These are phyloP conservation scores for Esox masquinongy DNA, from an alignment of 2,797 vertebrate species.

Conservation along the genomic window DNA sequence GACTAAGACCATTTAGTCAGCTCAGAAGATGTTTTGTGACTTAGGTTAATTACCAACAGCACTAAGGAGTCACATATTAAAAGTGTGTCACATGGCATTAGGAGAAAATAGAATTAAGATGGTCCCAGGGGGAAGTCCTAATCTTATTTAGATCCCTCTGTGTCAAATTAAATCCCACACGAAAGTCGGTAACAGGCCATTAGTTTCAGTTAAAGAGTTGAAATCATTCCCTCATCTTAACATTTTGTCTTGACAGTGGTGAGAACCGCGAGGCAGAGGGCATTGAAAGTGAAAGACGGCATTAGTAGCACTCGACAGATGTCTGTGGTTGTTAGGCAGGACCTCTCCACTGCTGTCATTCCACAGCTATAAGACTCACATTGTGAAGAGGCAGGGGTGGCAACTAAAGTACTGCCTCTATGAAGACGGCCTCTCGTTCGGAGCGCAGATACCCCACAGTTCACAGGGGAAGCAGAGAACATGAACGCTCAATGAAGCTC, in stretches of 20 bases:
- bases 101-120: conserved; percentile 5
- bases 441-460: not conserved
- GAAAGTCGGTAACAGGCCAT: not conserved
- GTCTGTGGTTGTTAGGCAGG: not conserved
- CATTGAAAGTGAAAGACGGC: not conserved
- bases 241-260: not conserved
- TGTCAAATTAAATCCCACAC: conserved; percentile 2
- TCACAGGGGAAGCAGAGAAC: not conserved
- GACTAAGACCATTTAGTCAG: conserved; percentile 37
- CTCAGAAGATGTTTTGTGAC: conserved; percentile 33
- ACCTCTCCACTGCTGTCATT: not conserved
- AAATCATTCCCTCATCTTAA: not conserved
- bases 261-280: not conserved
- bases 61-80: conserved; percentile 29
- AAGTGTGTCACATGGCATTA: conserved; percentile 27
- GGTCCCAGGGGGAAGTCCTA: not conserved
- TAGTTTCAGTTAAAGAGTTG: not conserved
- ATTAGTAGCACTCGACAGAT: not conserved
- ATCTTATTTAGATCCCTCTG: not conserved
- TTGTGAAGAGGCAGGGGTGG: not conserved
- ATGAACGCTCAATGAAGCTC: not conserved
- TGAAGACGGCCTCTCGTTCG: not conserved
- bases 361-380: not conserved
- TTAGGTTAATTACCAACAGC: conserved; percentile 29
- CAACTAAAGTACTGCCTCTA: not conserved